Conservation (phyloP, 2,797 vertebrate genomes). For the Paramormyrops hopkinsi region DNA sequence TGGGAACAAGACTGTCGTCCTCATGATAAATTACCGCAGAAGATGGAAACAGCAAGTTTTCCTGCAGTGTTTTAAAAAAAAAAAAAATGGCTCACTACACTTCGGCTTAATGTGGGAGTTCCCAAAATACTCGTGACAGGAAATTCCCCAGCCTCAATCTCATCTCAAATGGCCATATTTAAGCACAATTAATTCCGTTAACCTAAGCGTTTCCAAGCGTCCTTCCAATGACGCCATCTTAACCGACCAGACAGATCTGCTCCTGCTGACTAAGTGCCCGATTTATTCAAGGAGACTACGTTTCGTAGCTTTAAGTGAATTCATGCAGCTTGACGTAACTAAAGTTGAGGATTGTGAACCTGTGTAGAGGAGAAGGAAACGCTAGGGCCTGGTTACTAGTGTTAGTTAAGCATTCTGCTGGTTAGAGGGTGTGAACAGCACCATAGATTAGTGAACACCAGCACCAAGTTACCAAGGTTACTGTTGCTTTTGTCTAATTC, state of each 20-base stretch:
- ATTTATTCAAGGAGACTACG: not conserved
- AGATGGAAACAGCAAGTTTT: constrained; percentile 35
- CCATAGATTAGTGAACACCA: not conserved
- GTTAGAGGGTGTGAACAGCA: not conserved
- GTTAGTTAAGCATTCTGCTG: not conserved
- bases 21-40: constrained; percentile 51
- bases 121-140: constrained; percentile 65
- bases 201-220: constrained; percentile 60
- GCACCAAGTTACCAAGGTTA: not conserved
- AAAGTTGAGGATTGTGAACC: not conserved
- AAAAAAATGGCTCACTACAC: constrained; percentile 35
- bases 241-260: not conserved
- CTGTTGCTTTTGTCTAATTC: not conserved
- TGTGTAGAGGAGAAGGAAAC: not conserved
- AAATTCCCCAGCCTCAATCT: constrained; percentile 67
- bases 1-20: constrained; percentile 56
- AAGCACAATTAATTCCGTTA: constrained; percentile 66
- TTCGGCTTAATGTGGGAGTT: constrained; percentile 59
- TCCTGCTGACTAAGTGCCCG: not conserved
- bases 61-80: constrained; percentile 27
- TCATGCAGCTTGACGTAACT: not conserved
- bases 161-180: constrained; percentile 52
- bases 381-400: not conserved
- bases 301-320: not conserved
- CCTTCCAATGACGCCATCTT: constrained; percentile 28